Evolutionary conservation across 2,797 vertebrate species (phyloP).

Genomic region (Phaenicophaeus curvirostris): DNA sequence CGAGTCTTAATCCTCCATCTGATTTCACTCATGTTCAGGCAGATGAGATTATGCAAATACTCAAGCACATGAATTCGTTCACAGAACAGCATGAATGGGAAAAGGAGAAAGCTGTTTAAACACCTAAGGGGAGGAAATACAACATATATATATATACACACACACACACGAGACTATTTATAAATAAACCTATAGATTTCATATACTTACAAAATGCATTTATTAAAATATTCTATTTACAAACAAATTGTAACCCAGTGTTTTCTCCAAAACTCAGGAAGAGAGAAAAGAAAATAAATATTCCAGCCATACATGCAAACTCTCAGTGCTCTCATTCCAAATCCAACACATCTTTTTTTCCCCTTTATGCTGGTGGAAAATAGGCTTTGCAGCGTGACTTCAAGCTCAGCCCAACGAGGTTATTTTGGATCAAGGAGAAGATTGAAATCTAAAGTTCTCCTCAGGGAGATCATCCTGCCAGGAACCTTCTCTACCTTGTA

Average conservation of each 20-base stretch:
- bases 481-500: neutral
- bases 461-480: constrained; percentile 19
- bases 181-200: neutral
- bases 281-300: neutral
- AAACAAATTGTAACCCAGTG: neutral
- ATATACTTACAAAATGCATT: neutral
- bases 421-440: constrained; percentile 24
- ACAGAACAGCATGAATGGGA: neutral
- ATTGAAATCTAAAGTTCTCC: constrained; percentile 39
- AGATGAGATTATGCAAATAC: neutral
- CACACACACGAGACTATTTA: too few species aligned
- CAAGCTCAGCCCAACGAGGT: constrained; percentile 8
- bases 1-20: neutral
- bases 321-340: neutral
- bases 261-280: neutral
- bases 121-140: accelerated
- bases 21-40: neutral
- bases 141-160: neutral
- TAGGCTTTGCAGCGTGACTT: neutral
- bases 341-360: neutral
- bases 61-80: neutral
- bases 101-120: neutral
- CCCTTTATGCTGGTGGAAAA: neutral
- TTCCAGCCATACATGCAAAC: neutral
- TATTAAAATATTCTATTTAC: neutral